Evolutionary conservation across 2,113 vertebrate genomes (phyloP).

Genomic region (Bubalus kerabau): DNA sequence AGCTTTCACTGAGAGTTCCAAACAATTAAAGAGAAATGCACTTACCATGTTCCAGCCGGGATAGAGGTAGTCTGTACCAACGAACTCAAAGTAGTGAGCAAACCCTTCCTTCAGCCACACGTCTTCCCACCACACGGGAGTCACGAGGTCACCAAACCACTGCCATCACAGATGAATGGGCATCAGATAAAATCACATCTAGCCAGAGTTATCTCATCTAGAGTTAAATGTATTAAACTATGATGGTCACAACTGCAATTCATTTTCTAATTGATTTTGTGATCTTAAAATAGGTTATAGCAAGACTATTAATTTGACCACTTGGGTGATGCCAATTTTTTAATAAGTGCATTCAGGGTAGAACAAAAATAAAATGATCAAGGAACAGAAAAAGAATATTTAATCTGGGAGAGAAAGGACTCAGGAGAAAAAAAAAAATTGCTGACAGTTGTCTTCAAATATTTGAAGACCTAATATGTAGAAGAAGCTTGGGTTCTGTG

Average conservation of each 20-base stretch:
- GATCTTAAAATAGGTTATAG: background rate
- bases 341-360: background rate
- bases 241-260: background rate
- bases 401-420: background rate
- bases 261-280: background rate
- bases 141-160: slow-evolving; percentile 99
- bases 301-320: background rate
- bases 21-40: background rate
- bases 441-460: background rate
- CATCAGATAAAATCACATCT: background rate
- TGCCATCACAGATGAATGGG: slow-evolving; percentile 70
- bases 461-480: background rate
- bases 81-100: slow-evolving; percentile 97
- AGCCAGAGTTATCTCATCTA: background rate
- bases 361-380: background rate
- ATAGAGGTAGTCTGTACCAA: slow-evolving; percentile 97
- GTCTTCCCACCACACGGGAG: slow-evolving; percentile 98
- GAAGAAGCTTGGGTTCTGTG: background rate
- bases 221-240: background rate
- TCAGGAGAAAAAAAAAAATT: background rate
- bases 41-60: slow-evolving; percentile 99
- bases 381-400: background rate
- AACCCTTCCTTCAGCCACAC: slow-evolving; percentile 99
- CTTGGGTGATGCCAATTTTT: background rate
- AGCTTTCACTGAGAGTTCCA: background rate